Conservation (phyloP, 1,140 invertebrate species). For the Octopus sinensis region DNA sequence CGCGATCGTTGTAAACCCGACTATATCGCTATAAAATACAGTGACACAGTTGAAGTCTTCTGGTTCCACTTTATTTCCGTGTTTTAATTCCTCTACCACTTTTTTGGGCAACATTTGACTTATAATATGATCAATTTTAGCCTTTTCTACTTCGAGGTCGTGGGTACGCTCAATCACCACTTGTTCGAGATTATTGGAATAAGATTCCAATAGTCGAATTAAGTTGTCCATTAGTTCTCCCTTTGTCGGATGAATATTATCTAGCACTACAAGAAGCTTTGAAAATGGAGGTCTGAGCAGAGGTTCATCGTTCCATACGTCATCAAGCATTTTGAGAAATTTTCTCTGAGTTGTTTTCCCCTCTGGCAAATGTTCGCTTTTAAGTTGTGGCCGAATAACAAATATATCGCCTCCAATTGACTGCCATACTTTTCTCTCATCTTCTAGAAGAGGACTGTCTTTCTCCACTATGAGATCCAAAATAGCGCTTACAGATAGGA, state of each 20-base stretch:
- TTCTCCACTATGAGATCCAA: conserved; percentile 28
- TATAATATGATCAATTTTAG: conserved; percentile 83
- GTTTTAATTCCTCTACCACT: conserved; percentile 66
- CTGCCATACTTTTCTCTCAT: background rate
- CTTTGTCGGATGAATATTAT: conserved; percentile 33
- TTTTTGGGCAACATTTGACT: conserved; percentile 87
- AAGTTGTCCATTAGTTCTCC: conserved; percentile 38
- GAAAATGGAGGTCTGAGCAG: conserved; percentile 25
- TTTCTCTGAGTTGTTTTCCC: conserved; percentile 26
- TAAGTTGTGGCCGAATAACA: background rate
- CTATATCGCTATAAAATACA: conserved; percentile 83
- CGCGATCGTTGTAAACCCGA: conserved; percentile 95
- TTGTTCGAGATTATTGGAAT: conserved; percentile 87
- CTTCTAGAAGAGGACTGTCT: conserved; percentile 12
- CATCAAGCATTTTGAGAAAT: conserved; percentile 25
- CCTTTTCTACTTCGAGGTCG: conserved; percentile 83
- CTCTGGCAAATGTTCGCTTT: conserved; percentile 11
- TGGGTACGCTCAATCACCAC: conserved; percentile 83
- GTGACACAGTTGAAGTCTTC: conserved; percentile 84
- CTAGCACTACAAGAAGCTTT: conserved; percentile 23
- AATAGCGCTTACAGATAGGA: conserved; percentile 23
- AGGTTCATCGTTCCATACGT: conserved; percentile 21
- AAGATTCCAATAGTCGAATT: conserved; percentile 72
- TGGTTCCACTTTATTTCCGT: conserved; percentile 81
- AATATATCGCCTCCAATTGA: background rate